Evolutionary conservation across 2,888 invertebrate species (phyloP).

Genomic region (Ariolimax columbianus): DNA sequence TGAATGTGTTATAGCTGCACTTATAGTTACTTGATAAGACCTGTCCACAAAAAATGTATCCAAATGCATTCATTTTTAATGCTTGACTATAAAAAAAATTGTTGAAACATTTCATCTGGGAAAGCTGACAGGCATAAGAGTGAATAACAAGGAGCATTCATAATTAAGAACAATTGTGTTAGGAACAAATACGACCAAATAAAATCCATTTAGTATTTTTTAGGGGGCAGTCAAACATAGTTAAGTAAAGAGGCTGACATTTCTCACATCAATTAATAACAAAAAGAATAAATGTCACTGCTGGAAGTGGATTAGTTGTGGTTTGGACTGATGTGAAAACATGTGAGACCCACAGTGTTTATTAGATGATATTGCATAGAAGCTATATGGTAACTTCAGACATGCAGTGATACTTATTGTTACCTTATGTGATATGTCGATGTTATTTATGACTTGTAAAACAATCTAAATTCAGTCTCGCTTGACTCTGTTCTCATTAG

Average conservation of each 20-base stretch:
- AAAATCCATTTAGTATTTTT: too few relatives aligned
- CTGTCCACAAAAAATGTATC: too few relatives aligned
- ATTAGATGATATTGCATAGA: slow-evolving; percentile 16
- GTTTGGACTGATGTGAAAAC: not conserved
- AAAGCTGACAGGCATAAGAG: too few relatives aligned
- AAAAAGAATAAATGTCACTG: not conserved
- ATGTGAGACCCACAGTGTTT: not conserved
- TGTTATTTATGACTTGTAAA: not conserved
- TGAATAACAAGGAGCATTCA: too few relatives aligned
- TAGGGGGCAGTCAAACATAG: not conserved
- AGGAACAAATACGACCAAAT: too few relatives aligned
- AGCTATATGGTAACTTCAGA: not conserved
- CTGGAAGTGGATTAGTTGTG: not conserved
- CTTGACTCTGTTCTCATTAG: slow-evolving; percentile 8
- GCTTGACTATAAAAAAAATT: too few relatives aligned
- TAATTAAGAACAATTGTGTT: too few relatives aligned
- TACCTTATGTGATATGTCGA: not conserved
- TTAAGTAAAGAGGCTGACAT: not conserved
- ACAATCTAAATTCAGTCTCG: not conserved
- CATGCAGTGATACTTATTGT: not conserved
- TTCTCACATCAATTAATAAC: not conserved
- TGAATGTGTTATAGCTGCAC: too few relatives aligned
- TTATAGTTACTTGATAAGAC: too few relatives aligned
- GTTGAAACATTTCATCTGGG: too few relatives aligned
- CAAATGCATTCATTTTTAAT: too few relatives aligned